Evolutionary conservation across 1,140 invertebrate genomes (phyloP), one percentile per base, ranked within the genome.

Genomic region (Macrocentrus cingulum): DNA sequence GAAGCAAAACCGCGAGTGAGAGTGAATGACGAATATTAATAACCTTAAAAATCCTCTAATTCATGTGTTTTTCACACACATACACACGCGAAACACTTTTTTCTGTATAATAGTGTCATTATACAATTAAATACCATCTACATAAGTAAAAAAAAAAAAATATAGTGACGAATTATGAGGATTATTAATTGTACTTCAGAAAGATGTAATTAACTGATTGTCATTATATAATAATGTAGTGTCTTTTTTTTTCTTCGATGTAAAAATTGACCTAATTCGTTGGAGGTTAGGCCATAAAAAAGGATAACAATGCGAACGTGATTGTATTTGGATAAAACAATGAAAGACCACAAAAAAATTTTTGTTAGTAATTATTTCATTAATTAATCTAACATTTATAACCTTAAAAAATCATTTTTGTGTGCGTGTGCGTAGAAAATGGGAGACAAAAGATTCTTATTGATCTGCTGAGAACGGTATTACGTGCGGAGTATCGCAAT

Each of bases 201-300:
- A n/a, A n/a, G 25, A 29, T 54, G 51, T 54, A 54, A 54, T 54
- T 54, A 54, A 75, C 75, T 75, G 71, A 73, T 74, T 75, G 66
- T 78, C 76, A 76, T 77, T 75, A 74, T 73, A 70, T 77, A 68
- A 70, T 77, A 75, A 76, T n/a, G 15, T n/a, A 39, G 15, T 65
- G 67, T 74, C 74, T 68, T 64, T 71, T n/a, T 39, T 42, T 42
- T 70, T 63, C 66, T 70, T 78, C 71, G 72, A 68, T 77, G 75
- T 78, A 76, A 76, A 77, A 71, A 77, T 75, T 76, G 68, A 75
- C 65, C 62, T 75, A 72, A 77, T 64, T 60, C 65, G 67, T 74
- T 77, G 74, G 70, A 66, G 64, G 59, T 69, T 72, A 66, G 23
- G 25, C 29, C 13, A 13, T 18, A 45, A 55, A 52, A 39, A 29